Evolutionary conservation across 2,113 vertebrate genomes (phyloP).

Genomic region (Archocentrus centrarchus): DNA sequence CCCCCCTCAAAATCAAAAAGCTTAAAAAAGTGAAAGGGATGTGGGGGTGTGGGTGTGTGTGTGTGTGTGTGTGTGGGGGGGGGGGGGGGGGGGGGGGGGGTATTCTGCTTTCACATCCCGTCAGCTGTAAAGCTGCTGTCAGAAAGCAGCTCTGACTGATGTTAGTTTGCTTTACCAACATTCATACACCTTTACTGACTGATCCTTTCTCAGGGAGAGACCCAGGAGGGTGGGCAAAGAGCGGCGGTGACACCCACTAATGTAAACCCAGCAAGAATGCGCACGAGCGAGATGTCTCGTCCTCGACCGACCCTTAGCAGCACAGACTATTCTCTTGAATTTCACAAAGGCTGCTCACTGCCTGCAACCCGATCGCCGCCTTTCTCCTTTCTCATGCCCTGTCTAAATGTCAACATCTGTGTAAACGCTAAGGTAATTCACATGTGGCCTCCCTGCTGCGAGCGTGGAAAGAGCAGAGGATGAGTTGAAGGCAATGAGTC

Average conservation of each 20-base stretch:
- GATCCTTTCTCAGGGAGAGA: conserved; percentile 42
- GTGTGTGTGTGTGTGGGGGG: too few species aligned
- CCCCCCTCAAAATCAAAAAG: neutral
- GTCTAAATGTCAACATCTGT: conserved; percentile 73
- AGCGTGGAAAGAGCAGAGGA: conserved; percentile 32
- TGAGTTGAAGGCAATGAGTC: conserved; percentile 31
- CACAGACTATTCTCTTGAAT: neutral
- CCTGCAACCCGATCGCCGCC: conserved; percentile 50
- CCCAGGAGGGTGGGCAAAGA: conserved; percentile 7
- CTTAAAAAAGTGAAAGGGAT: neutral
- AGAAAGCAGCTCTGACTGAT: conserved; percentile 31
- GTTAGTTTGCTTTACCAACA: conserved; percentile 56
- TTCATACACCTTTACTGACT: conserved; percentile 40
- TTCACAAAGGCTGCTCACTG: conserved; percentile 23
- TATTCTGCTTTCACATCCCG: conserved; percentile 9
- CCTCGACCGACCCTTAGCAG: conserved; percentile 18
- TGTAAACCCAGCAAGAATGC: conserved; percentile 50
- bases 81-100: neutral
- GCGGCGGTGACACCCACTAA: conserved; percentile 35
- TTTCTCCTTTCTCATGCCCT: conserved; percentile 59
- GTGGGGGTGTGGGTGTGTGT: too few species aligned
- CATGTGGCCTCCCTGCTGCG: conserved; percentile 53
- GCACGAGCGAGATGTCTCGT: neutral
- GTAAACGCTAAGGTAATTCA: conserved; percentile 71
- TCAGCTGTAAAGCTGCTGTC: conserved; percentile 13